Conservation (phyloP, 2,888 invertebrate genomes). For the Cyclophora punctaria region DNA sequence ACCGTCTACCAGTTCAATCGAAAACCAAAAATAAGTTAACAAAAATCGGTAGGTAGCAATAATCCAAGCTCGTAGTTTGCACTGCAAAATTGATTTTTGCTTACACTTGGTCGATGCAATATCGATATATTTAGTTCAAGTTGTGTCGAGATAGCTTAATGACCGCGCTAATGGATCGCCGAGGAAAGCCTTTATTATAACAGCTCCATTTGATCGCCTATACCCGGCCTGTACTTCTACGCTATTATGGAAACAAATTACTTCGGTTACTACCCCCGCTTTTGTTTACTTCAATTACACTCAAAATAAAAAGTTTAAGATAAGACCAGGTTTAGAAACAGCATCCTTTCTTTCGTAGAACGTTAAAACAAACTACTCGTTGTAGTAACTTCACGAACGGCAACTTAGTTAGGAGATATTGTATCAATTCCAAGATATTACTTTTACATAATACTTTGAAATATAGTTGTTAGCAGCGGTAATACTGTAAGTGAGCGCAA, state of each 20-base stretch:
- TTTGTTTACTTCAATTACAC: slow-evolving; percentile 1
- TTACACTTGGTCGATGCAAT: slow-evolving; percentile 9
- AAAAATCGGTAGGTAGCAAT: too few relatives aligned
- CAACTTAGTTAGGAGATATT: neutral
- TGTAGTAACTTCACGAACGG: neutral
- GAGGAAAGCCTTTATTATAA: slow-evolving; percentile 37
- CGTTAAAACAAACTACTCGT: neutral
- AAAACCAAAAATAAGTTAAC: too few relatives aligned
- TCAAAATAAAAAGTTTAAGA: neutral
- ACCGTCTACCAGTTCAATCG: too few relatives aligned
- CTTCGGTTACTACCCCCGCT: neutral
- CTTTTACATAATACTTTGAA: too few relatives aligned
- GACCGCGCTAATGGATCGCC: slow-evolving; percentile 37
- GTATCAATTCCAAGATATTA: neutral
- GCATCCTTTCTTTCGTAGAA: slow-evolving; percentile 1
- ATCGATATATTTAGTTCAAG: slow-evolving; percentile 29
- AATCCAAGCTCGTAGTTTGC: neutral
- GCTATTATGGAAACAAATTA: slow-evolving; percentile 13
- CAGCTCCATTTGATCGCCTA: slow-evolving; percentile 27
- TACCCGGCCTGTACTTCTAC: slow-evolving; percentile 18
- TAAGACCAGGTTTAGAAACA: slow-evolving; percentile 4
- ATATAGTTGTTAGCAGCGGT: too few relatives aligned
- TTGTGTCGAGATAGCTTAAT: slow-evolving; percentile 42
- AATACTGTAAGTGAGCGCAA: too few relatives aligned
- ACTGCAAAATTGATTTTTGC: slow-evolving; percentile 16